Evolutionary conservation across 2,888 invertebrate genomes (phyloP).

Genomic region (Isotomurus palustris): DNA sequence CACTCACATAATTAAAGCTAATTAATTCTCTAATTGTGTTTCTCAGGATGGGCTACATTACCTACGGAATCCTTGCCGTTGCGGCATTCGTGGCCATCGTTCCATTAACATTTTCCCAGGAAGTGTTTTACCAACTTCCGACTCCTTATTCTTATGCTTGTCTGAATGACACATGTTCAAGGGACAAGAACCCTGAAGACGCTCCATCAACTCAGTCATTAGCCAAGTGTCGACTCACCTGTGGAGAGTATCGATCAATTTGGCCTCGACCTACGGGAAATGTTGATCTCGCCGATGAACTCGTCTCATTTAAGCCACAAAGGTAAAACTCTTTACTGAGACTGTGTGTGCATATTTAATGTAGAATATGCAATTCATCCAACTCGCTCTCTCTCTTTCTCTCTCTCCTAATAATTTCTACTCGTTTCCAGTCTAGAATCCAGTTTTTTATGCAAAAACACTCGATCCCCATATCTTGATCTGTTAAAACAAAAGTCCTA

Average conservation of each 20-base stretch:
- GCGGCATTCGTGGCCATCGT: conserved; percentile 17
- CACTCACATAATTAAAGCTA: too few species aligned
- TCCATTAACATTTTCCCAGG: conserved; percentile 30
- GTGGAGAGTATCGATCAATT: conserved; percentile 63
- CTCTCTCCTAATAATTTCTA: too few species aligned
- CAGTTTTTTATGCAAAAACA: too few species aligned
- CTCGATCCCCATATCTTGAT: too few species aligned
- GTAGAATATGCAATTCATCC: too few species aligned
- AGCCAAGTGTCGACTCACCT: conserved; percentile 63
- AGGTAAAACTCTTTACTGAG: conserved; percentile 21
- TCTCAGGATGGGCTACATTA: conserved; percentile 35
- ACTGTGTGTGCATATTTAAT: not conserved
- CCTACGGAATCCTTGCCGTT: conserved; percentile 21
- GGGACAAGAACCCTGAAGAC: conserved; percentile 45
- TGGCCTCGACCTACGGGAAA: conserved; percentile 65
- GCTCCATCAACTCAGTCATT: conserved; percentile 50
- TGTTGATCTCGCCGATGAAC: conserved; percentile 44
- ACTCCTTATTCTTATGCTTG: conserved; percentile 45
- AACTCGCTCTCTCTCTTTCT: too few species aligned
- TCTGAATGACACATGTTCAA: conserved; percentile 44
- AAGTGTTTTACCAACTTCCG: conserved; percentile 45
- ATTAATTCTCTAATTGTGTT: too few species aligned
- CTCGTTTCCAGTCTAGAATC: too few species aligned
- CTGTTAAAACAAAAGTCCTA: too few species aligned
- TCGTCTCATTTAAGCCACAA: conserved; percentile 45